Percentiles rank a stretch among this genome's conserved stretches.
phyloP scores from a whole-genome alignment of 2,113 vertebrate genomes.

The Hypanus sabinus region DNA sequence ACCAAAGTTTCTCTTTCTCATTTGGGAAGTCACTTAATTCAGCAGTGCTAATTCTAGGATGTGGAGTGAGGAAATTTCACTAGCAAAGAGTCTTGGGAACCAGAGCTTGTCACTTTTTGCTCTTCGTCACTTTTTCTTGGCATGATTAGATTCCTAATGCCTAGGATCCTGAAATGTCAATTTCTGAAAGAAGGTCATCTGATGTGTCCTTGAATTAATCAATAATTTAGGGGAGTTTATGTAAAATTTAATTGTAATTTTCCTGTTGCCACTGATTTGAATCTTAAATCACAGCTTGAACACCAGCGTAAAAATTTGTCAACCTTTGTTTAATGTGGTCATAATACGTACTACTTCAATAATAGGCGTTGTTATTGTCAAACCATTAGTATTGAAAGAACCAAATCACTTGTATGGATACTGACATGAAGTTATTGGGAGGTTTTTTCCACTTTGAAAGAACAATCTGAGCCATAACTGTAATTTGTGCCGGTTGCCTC shows the following conservation, averaged over 20 bases:
- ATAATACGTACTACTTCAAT: neutral
- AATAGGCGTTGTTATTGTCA: neutral
- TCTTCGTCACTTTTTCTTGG: no score
- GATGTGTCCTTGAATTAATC: neutral
- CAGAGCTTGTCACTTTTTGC: neutral
- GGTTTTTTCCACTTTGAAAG: neutral
- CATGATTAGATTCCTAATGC: neutral
- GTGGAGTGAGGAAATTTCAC: neutral
- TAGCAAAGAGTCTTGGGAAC: neutral
- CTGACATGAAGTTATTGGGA: neutral
- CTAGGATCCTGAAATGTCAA: neutral
- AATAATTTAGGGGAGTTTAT: neutral
- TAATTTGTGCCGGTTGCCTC: neutral
- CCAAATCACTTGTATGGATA: neutral
- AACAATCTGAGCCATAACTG: neutral
- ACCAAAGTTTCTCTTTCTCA: neutral
- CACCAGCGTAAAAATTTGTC: neutral
- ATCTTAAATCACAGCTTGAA: neutral
- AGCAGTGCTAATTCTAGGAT: neutral
- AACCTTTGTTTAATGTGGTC: neutral
- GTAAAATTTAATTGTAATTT: neutral
- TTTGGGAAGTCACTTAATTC: no score
- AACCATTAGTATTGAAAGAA: neutral
- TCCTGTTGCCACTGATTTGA: neutral
- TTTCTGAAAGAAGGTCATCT: neutral